Evolutionary conservation across 2,797 vertebrate species (phyloP).

Genomic region (Columba guinea): DNA sequence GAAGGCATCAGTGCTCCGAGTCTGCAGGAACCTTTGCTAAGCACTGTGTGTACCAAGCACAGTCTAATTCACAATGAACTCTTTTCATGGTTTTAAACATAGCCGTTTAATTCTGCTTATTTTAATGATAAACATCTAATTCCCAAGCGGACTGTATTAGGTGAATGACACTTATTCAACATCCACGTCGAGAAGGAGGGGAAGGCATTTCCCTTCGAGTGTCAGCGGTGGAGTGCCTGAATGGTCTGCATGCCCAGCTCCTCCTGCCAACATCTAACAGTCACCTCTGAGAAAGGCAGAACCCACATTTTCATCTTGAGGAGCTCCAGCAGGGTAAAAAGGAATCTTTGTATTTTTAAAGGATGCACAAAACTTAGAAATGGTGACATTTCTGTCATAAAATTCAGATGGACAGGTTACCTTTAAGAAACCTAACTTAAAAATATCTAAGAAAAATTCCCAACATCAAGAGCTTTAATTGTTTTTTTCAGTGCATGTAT

Average conservation of each 20-base stretch:
- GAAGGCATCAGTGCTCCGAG: neutral
- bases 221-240: neutral
- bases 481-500: accelerated
- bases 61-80: neutral
- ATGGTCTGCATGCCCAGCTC: neutral
- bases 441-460: neutral
- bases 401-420: neutral
- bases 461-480: neutral
- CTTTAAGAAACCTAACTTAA: neutral
- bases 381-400: neutral
- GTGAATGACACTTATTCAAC: slow-evolving; percentile 18
- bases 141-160: neutral
- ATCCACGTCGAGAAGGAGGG: neutral
- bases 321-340: neutral
- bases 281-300: neutral
- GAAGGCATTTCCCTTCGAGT: neutral
- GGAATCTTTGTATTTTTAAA: neutral
- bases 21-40: neutral
- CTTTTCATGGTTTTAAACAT: slow-evolving; percentile 17
- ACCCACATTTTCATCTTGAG: neutral
- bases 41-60: neutral
- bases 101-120: neutral
- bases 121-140: slow-evolving; percentile 39
- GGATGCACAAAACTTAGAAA: neutral
- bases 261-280: neutral